Conservation (phyloP, 2,888 invertebrate species). For the Lucinisca nassula region DNA sequence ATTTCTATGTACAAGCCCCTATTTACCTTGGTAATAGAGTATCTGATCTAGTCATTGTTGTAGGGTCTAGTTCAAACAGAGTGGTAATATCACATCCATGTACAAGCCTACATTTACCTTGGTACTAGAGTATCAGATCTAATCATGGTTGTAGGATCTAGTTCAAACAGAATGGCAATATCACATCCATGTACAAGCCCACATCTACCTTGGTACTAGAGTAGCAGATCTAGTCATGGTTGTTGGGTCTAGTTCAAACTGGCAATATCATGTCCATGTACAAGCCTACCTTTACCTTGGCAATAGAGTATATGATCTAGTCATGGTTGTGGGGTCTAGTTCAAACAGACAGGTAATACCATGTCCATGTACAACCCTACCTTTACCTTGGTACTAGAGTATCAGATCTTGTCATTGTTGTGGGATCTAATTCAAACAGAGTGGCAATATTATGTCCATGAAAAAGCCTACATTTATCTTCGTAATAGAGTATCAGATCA, state of each 20-base stretch:
- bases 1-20: too few species aligned
- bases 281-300: too few species aligned
- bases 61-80: too few species aligned
- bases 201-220: constrained; percentile 94
- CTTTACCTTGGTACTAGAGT: constrained; percentile 96
- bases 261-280: constrained; percentile 96
- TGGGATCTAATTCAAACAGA: constrained; percentile 98
- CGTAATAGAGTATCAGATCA: constrained; percentile 98
- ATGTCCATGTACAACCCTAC: constrained; percentile 94
- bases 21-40: too few species aligned
- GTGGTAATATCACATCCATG: too few species aligned
- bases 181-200: too few species aligned
- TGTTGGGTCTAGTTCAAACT: constrained; percentile 99
- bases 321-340: constrained; percentile 98
- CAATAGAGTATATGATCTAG: constrained; percentile 96
- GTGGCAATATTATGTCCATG: constrained; percentile 97
- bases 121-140: too few species aligned
- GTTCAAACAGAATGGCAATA: too few species aligned
- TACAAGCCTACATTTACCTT: too few species aligned
- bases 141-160: too few species aligned
- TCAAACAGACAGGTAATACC: constrained; percentile 99
- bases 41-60: too few species aligned
- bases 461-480: constrained; percentile 85
- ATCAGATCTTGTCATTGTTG: constrained; percentile 97
- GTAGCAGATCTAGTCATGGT: constrained; percentile 98